Conservation (phyloP, 2,113 vertebrate genomes). For the Shinisaurus crocodilurus region DNA sequence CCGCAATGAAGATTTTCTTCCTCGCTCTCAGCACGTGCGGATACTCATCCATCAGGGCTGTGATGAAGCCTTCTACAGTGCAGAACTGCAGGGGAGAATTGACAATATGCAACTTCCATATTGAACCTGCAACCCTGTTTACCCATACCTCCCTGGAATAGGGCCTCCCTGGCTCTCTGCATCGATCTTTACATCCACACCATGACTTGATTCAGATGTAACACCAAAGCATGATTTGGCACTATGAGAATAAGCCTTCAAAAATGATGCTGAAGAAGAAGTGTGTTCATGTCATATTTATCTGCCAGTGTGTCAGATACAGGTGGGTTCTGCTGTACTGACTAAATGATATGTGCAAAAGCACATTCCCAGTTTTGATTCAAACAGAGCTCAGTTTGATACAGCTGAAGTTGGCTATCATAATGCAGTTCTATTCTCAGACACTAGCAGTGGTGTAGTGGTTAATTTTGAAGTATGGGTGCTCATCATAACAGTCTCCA, state of each 20-base stretch:
- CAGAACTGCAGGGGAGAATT: conserved; percentile 81
- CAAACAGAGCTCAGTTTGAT: background rate
- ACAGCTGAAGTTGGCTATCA: background rate
- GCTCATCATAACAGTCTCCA: too few relatives aligned
- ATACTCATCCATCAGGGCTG: conserved; percentile 90
- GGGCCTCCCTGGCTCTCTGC: background rate
- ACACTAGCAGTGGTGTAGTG: background rate
- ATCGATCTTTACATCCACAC: background rate
- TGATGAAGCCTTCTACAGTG: conserved; percentile 92
- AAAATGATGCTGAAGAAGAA: background rate
- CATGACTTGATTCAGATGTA: background rate
- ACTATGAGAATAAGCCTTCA: background rate
- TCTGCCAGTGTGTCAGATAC: background rate
- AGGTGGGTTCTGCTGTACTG: background rate
- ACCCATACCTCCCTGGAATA: background rate
- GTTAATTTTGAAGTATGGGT: too few relatives aligned
- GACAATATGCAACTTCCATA: background rate
- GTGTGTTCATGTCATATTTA: background rate
- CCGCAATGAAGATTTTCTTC: conserved; percentile 90
- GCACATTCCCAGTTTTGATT: background rate
- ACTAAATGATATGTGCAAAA: background rate
- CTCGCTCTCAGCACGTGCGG: conserved; percentile 84
- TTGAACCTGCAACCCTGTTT: background rate
- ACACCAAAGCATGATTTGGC: too few relatives aligned
- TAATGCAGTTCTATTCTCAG: background rate